Conservation (phyloP, 1,140 invertebrate genomes). For the Diabrotica virgifera region DNA sequence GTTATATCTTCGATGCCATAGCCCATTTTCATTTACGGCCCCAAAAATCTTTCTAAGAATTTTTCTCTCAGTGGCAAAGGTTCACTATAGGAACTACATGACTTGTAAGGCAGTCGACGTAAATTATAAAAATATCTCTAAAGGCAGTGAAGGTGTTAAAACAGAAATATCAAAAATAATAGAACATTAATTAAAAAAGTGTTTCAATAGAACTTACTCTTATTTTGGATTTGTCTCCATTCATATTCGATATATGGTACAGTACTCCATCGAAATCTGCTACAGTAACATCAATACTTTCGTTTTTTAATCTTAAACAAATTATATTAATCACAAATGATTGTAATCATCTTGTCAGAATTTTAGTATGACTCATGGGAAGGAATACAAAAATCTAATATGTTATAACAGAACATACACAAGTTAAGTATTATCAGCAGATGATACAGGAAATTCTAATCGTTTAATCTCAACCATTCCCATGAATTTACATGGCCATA, state of each 20-base stretch:
- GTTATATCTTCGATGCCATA: too few species aligned
- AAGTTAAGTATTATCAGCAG: not conserved
- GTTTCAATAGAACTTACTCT: slow-evolving; percentile 60
- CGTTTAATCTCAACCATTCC: slow-evolving; percentile 7
- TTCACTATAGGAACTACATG: too few species aligned
- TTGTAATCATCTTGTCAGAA: not conserved
- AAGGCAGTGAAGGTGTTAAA: too few species aligned
- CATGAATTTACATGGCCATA: slow-evolving; percentile 7
- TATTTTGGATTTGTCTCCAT: slow-evolving; percentile 95
- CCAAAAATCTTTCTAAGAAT: too few species aligned
- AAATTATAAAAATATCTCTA: too few species aligned
- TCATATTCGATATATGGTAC: slow-evolving; percentile 97
- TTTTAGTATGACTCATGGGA: not conserved
- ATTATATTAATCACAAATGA: slow-evolving; percentile 7
- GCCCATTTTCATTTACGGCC: too few species aligned
- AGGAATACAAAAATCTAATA: not conserved
- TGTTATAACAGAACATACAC: not conserved
- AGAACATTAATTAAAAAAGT: not conserved
- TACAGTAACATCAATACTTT: slow-evolving; percentile 89
- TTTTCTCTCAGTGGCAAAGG: too few species aligned
- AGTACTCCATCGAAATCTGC: slow-evolving; percentile 98
- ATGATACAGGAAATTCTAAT: slow-evolving; percentile 17
- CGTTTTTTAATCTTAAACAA: slow-evolving; percentile 83
- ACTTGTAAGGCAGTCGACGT: too few species aligned
- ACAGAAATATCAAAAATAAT: not conserved